A percentile compares a stretch with the other conserved stretches of the same genome.
These are phyloP conservation scores for Nannospalax galili DNA, from an alignment of 2,113 vertebrate species.

Conservation along the genomic window DNA sequence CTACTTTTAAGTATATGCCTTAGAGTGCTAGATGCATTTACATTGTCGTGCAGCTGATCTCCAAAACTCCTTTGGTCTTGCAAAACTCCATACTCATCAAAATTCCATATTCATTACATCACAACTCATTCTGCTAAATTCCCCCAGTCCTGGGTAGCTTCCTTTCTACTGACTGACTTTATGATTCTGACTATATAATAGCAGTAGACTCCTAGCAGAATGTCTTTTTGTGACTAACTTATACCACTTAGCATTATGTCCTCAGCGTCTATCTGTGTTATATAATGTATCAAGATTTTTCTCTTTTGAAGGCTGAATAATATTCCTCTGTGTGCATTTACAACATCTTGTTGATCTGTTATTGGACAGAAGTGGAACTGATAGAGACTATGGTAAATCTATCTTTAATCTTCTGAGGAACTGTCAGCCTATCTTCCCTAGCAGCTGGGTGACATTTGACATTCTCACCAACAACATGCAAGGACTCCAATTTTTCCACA, in stretches of 20 bases:
- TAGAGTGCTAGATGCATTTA: background rate
- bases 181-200: background rate
- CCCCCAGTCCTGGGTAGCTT: background rate
- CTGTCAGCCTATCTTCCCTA: background rate
- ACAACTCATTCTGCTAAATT: too few species aligned
- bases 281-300: background rate
- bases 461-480: background rate
- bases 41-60: background rate
- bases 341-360: background rate
- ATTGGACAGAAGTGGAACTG: background rate
- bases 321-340: background rate
- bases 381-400: background rate
- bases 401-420: background rate
- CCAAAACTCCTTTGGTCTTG: background rate
- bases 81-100: too few species aligned
- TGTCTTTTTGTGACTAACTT: background rate
- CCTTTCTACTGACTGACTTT: background rate
- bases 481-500: background rate
- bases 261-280: background rate
- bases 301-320: background rate
- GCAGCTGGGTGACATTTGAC: background rate
- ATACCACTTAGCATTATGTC: background rate
- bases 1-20: background rate
- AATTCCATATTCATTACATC: background rate
- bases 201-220: background rate